Evolutionary conservation across 2,888 invertebrate genomes (phyloP), one percentile per base, ranked within the genome.

Genomic region (Spatulosminthurus flaviceps): DNA sequence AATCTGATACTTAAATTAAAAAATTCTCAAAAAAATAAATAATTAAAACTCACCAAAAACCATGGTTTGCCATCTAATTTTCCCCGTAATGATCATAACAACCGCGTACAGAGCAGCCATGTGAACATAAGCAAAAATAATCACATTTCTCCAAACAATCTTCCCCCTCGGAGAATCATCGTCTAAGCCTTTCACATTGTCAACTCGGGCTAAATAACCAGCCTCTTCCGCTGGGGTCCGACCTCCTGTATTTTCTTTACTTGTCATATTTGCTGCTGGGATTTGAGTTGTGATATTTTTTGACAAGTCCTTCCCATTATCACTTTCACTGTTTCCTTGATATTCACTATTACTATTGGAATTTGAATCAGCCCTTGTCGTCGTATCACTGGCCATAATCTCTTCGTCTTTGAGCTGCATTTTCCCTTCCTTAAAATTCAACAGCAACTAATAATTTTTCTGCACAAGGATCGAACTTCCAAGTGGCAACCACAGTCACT

Each of bases 121-220:
- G 87, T 95, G 95, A 81, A 95, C 90, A 86, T 92, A 93, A 11
- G 89, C 88, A 86, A 95, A 95, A 0, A 93, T 89, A n/a, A 92
- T 88, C 72, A 95, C 93, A 87, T 95, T 95, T 84, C 93, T 90
- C 95, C 95, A 95, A 9, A 95, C 95, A 70, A 93, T 88, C 69
- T 87, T 81, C 69, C 67, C 51, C 28, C 74, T 42, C 21, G 74
- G 74, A 16, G 79, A 42, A 16, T 42, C 43, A 69, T 51, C 79
- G n/a, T 79, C 79, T n/a, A 79, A 67, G n/a, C 74, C 79, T 29
- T 67, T 11, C 24, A 73, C 7, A 67, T 79, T 64, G 22, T 60
- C 42, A 9, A 22, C 42, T 16, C 79, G 64, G 51, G 67, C 43
- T 22, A 79, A 74, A 69, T 28, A 79, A 4, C 74, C 78, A 19